These are phyloP conservation scores for Diadema setosum DNA, from an alignment of 35 echinoderm and acorn worm genomes.

Conservation along the genomic window DNA sequence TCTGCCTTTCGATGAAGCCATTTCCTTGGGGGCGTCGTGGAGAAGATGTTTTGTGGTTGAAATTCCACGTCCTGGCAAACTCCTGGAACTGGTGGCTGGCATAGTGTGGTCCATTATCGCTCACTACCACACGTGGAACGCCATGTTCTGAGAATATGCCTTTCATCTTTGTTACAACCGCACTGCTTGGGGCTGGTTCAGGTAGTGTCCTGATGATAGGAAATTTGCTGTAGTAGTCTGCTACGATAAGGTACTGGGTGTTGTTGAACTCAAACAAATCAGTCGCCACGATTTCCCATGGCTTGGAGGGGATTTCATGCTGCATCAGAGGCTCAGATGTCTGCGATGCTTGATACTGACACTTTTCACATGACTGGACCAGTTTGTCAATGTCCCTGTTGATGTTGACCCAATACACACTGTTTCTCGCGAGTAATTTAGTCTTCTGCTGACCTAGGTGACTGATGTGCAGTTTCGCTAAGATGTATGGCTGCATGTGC, in stretches of 20 bases:
- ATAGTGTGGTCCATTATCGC: slow-evolving; percentile 43
- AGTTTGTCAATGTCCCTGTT: slow-evolving; percentile 27
- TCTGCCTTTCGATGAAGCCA: slow-evolving; percentile 3
- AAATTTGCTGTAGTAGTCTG: slow-evolving; percentile 27
- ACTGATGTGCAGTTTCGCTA: slow-evolving; percentile 14
- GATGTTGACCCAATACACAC: slow-evolving; percentile 32
- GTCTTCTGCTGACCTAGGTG: slow-evolving; percentile 19
- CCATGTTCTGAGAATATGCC: slow-evolving; percentile 43
- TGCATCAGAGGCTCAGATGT: not conserved
- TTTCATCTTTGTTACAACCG: not conserved
- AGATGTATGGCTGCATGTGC: too few species aligned
- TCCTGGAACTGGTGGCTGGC: not conserved
- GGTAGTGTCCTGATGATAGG: not conserved
- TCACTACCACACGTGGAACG: slow-evolving; percentile 20
- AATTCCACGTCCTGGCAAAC: slow-evolving; percentile 1
- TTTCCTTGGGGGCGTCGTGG: slow-evolving; percentile 21
- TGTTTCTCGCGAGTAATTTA: slow-evolving; percentile 19
- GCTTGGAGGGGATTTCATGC: not conserved
- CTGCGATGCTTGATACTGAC: slow-evolving; percentile 26
- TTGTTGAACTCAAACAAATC: not conserved
- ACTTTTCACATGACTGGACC: not conserved
- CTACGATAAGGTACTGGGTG: not conserved
- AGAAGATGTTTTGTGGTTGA: not conserved
- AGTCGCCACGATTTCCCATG: not conserved
- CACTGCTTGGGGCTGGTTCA: not conserved